phyloP scores from a whole-genome alignment of 2,113 vertebrate species.

The Lichenostomus cassidix region DNA sequence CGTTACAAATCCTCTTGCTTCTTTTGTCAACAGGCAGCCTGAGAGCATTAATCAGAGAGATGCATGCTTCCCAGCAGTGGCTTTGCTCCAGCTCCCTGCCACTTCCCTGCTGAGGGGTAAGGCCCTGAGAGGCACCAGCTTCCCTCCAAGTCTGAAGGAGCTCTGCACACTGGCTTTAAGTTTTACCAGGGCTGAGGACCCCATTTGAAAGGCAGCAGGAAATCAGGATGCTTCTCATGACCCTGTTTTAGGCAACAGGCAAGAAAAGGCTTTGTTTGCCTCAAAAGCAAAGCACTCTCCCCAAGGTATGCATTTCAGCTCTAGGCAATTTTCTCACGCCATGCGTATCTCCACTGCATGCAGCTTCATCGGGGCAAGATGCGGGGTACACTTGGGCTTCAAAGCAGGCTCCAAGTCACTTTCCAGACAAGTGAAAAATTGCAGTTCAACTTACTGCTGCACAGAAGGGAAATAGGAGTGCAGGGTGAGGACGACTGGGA shows the following conservation, averaged over 20 bases:
- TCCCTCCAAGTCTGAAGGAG: background rate
- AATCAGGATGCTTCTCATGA: background rate
- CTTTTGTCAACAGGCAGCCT: conserved; percentile 38
- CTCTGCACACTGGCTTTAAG: background rate
- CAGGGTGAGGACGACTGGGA: background rate
- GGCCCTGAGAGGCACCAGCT: accelerated
- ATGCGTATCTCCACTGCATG: background rate
- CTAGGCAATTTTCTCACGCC: background rate
- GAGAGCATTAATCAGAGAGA: conserved; percentile 25
- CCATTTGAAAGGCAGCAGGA: background rate
- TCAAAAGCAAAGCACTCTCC: background rate
- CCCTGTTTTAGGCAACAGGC: background rate
- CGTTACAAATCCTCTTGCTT: conserved; percentile 60
- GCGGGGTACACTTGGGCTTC: background rate
- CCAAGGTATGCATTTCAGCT: background rate
- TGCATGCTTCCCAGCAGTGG: background rate
- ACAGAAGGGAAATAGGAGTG: background rate
- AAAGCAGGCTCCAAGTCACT: background rate
- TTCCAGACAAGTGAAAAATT: background rate
- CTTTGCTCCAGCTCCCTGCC: background rate
- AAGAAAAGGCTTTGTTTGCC: background rate
- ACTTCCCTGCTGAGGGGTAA: accelerated
- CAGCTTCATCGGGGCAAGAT: background rate
- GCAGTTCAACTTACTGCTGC: background rate
- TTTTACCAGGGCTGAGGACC: background rate